Base-by-base conservation (phyloP, 2,888 invertebrate species). In the Andrena marginata region DNA sequence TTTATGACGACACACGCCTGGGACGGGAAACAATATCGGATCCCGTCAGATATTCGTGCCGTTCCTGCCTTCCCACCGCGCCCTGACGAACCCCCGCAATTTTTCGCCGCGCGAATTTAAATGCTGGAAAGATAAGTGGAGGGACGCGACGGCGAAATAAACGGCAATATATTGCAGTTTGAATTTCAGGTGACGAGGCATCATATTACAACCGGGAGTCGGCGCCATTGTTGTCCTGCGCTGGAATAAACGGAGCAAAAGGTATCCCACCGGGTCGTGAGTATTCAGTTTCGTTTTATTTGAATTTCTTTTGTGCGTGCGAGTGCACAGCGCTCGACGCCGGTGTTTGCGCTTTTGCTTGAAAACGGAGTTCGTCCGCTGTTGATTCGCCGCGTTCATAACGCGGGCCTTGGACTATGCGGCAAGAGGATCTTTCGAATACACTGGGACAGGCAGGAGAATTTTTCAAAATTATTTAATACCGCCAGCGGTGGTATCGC, bases 11-110 rank as follows among this genome's bases (percentile, higher is more conserved):
- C 71, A 31, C 76, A 64, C 60, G 29, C 72, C 60, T 54, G 60
- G 35, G 49, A 26, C 67, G 26, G 77, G 65, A 85, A 87, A 87
- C 85, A 88, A 86, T 82, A 85, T 82, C 82, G 82, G 71, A 75
- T 71, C 68, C 62, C 54, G 70, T 33, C 54, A 68, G 74, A 76
- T 80, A 77, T 77, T 85, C 80, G 80, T 70, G 65, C 51, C 33
- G 65, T 65, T 54, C 7, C 29, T 29, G 26, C 62, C n/a, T 33
- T n/a, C 13, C 35, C 35, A 10, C 35, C 10, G 10, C 2, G 35
- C 35, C 20, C 20, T 20, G 54, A 8, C 23, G 23, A 26, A 26
- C 23, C 2, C 1, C 13, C 1, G 56, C n/a, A 56, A 26, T 23
- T 56, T 56, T 56, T 56, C 8, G 16, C 42, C 0, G 4, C 20